Evolutionary conservation across 2,888 invertebrate genomes (phyloP).

Genomic region (Alcis repandata): DNA sequence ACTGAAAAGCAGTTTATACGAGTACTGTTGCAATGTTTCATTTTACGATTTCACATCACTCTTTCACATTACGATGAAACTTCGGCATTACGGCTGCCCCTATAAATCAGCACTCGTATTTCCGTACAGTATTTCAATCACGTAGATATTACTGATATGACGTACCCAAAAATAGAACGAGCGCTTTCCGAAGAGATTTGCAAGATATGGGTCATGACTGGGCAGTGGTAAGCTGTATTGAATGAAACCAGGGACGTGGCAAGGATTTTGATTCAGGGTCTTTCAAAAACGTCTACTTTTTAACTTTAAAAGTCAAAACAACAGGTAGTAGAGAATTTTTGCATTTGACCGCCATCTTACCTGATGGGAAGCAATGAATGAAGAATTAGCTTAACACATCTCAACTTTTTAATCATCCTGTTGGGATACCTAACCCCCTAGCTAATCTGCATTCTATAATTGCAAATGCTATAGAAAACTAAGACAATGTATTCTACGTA

Average conservation of each 20-base stretch:
- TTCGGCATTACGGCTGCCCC: conserved; percentile 14
- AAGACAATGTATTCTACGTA: no score
- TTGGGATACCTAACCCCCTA: no score
- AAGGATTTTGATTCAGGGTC: not conserved
- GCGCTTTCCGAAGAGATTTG: conserved; percentile 37
- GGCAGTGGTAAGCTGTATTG: conserved; percentile 41
- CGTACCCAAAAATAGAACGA: conserved; percentile 40
- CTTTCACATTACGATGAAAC: conserved; percentile 14
- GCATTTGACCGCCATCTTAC: no score
- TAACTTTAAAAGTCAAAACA: no score
- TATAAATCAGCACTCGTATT: conserved; percentile 27
- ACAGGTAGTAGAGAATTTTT: no score
- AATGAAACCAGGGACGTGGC: conserved; percentile 27
- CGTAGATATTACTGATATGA: conserved; percentile 29
- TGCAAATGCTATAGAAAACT: no score
- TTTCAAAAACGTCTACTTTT: no score
- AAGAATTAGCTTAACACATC: no score
- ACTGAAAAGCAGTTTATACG: not conserved
- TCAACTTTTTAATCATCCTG: no score
- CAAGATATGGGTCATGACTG: conserved; percentile 39
- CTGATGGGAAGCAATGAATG: no score
- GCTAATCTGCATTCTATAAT: no score
- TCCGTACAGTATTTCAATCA: conserved; percentile 34
- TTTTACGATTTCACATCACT: conserved; percentile 24
- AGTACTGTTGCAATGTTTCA: conserved; percentile 12